phyloP scores from a whole-genome alignment of 1,140 invertebrate species.

The Camponotus vicinus region DNA sequence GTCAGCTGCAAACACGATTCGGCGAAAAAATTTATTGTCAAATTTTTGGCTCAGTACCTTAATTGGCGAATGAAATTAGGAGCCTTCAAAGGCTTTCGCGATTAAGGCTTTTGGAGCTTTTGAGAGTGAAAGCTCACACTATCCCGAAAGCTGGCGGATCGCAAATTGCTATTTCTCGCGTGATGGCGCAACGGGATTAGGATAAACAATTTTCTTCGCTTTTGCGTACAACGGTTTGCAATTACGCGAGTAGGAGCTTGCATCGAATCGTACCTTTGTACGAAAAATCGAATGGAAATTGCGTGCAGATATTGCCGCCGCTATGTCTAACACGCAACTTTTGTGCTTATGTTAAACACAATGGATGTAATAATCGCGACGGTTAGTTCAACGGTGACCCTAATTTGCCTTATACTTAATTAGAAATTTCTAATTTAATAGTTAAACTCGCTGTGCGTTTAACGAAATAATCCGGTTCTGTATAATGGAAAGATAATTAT shows the following conservation, averaged over 20 bases:
- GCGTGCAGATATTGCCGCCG: background rate
- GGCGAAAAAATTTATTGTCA: slow-evolving; percentile 2
- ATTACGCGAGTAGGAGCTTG: slow-evolving; percentile 16
- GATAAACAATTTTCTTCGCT: slow-evolving; percentile 32
- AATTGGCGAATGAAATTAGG: slow-evolving; percentile 21
- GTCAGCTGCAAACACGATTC: background rate
- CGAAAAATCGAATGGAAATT: slow-evolving; percentile 38
- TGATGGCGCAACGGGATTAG: slow-evolving; percentile 16
- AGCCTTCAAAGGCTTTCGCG: background rate
- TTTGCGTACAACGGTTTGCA: background rate
- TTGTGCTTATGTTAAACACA: background rate
- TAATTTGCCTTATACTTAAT: slow-evolving; percentile 23
- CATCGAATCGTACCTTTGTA: background rate
- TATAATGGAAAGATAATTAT: background rate
- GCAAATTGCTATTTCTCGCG: slow-evolving; percentile 35
- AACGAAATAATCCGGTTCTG: slow-evolving; percentile 5
- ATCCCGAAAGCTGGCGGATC: background rate
- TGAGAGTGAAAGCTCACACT: background rate
- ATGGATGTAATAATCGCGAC: slow-evolving; percentile 34
- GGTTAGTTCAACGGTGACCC: background rate
- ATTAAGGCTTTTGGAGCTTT: background rate
- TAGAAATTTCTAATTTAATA: slow-evolving; percentile 43
- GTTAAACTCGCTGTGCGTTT: slow-evolving; percentile 32
- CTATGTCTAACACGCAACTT: slow-evolving; percentile 12
- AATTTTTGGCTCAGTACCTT: background rate